Base-by-base conservation (phyloP, 2,113 vertebrate genomes). In the Pycnonotus jocosus region DNA sequence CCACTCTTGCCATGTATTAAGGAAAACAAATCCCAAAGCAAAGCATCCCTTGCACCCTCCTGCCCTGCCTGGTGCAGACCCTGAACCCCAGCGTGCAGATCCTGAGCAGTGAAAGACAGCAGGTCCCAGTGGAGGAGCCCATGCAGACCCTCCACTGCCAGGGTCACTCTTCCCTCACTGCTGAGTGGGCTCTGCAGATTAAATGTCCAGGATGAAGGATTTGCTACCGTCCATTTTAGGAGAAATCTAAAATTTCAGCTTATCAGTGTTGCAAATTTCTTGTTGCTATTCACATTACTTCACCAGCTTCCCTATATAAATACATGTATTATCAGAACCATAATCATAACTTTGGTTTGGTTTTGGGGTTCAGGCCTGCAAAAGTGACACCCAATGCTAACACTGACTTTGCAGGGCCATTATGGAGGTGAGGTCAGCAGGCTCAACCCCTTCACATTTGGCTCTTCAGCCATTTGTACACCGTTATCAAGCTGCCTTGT, bases 391-490 rank as follows among this genome's bases (percentile, higher is more conserved):
- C 50, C 42, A n/a, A 4, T 0, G 18, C 19, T 62, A n/a, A n/a
- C 66, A 30, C 2, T 13, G 81, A 50, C 64, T 88, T 4, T 66
- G 20, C 22, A 40, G 71, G 50, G 72, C 15, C 31, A 19, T 50
- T 68, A 66, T 2, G 54, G 45, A 66, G 70, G 81, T 4, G 85
- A 88, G 72, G 51, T 54, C 62, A 73, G 51, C 56, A 76, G 82
- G 82, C 94, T 84, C 90, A 81, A 25, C 54, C 56, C 66, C 84
- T 61, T 50, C 33, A 27, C 17, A 47, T 64, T 96, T 28, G 90
- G 86, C 48, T 71, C 95, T 81, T 72, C 82, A 81, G 58, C 85
- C 56, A 60, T 64, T 84, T 89, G 94, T 69, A 76, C 92, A 17
- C 76, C 1, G 10, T 47, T 92, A 80, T 69, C 94, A 64, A 69